Evolutionary conservation across 2,113 vertebrate species (phyloP).

Genomic region (Lophura nycthemera): DNA sequence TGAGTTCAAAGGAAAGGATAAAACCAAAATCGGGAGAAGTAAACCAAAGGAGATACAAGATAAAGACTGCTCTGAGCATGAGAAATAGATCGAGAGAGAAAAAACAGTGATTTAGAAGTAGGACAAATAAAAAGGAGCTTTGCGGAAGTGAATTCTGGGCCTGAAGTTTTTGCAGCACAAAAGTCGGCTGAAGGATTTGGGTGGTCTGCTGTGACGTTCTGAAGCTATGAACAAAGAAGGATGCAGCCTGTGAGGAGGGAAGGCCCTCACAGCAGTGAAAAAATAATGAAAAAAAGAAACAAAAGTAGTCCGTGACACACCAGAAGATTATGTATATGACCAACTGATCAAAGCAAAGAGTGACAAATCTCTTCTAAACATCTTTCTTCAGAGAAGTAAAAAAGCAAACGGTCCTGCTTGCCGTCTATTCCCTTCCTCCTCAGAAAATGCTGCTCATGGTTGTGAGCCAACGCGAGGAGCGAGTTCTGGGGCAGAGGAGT

Average conservation of each 20-base stretch:
- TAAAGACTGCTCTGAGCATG: neutral
- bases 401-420: neutral
- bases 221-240: neutral
- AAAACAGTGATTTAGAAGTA: neutral
- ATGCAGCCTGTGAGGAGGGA: neutral
- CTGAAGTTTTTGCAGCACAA: neutral
- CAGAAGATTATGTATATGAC: neutral
- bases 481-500: slow-evolving; percentile 42
- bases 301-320: neutral
- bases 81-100: slow-evolving; percentile 18
- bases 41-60: slow-evolving; percentile 40
- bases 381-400: neutral
- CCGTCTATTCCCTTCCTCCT: neutral
- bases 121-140: slow-evolving; percentile 47
- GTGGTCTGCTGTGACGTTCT: neutral
- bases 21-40: slow-evolving; percentile 11
- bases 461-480: neutral
- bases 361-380: neutral
- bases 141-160: slow-evolving; percentile 4
- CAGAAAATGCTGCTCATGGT: slow-evolving; percentile 1
- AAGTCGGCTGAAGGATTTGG: neutral
- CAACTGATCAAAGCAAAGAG: neutral
- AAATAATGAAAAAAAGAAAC: neutral
- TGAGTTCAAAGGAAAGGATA: slow-evolving; percentile 42
- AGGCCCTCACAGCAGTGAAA: neutral